phyloP scores from a whole-genome alignment of 2,113 vertebrate species.

The Boulengeromyrus knoepffleri region DNA sequence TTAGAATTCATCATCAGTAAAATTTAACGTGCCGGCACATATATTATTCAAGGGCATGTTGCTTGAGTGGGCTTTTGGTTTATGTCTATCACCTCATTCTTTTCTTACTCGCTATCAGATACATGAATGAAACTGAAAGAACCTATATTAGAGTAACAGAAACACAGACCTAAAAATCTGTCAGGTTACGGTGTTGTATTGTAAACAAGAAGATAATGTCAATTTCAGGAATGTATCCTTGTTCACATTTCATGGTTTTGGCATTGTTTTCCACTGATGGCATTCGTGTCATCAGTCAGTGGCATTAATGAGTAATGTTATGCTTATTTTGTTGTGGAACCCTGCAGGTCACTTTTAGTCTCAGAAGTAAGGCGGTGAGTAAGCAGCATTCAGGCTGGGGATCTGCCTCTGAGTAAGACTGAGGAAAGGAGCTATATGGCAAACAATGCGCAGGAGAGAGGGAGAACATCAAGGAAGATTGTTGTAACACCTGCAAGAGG shows the following conservation, averaged over 20 bases:
- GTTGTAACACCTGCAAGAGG: slow-evolving; percentile 22
- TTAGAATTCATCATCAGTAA: background rate
- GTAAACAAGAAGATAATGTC: background rate
- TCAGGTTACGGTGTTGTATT: background rate
- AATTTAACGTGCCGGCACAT: background rate
- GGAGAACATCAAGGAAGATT: slow-evolving; percentile 9
- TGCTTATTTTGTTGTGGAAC: background rate
- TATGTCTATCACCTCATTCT: background rate
- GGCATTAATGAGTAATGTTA: background rate
- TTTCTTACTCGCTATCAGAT: background rate
- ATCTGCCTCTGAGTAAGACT: slow-evolving; percentile 32
- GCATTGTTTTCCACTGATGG: background rate
- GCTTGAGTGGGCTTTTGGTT: background rate
- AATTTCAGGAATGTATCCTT: background rate
- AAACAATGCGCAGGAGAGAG: slow-evolving; percentile 19
- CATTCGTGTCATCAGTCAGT: background rate
- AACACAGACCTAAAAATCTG: background rate
- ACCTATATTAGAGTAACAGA: background rate
- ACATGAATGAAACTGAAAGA: background rate
- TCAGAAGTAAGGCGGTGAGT: slow-evolving; percentile 54
- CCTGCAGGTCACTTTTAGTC: slow-evolving; percentile 37
- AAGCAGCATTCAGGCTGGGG: slow-evolving; percentile 46
- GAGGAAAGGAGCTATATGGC: slow-evolving; percentile 30
- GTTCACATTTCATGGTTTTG: background rate
- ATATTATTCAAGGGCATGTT: background rate